Evolutionary conservation across 2,797 vertebrate genomes (phyloP).

Genomic region (Epinephelus awoara): DNA sequence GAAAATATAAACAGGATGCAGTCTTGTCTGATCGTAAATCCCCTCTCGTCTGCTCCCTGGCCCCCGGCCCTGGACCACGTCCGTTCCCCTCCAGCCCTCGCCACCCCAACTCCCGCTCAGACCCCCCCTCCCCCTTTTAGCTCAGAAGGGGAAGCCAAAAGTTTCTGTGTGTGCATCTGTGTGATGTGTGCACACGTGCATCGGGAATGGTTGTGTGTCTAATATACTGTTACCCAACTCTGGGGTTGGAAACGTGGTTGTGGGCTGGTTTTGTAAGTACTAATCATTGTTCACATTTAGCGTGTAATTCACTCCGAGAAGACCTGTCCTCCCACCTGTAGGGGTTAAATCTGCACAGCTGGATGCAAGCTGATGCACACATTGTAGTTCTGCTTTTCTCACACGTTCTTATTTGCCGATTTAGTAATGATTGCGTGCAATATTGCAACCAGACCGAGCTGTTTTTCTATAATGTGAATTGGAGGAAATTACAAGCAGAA

Average conservation of each 20-base stretch:
- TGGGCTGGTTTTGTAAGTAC: conserved; percentile 59
- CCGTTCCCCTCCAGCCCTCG: conserved; percentile 64
- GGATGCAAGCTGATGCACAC: conserved; percentile 42
- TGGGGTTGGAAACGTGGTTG: conserved; percentile 55
- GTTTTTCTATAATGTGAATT: conserved; percentile 3
- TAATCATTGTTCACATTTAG: conserved; percentile 65
- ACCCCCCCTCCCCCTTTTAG: conserved; percentile 10
- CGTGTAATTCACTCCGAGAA: conserved; percentile 48
- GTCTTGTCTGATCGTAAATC: conserved; percentile 86
- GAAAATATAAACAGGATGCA: conserved; percentile 88
- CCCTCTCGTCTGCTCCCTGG: conserved; percentile 74
- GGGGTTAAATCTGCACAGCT: conserved; percentile 60
- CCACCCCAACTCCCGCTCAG: conserved; percentile 47
- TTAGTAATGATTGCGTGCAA: conserved; percentile 24
- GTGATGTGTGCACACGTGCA: conserved; percentile 54
- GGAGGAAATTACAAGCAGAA: conserved; percentile 29
- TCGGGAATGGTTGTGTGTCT: conserved; percentile 35
- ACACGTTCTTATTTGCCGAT: conserved; percentile 16
- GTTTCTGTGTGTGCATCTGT: conserved; percentile 36
- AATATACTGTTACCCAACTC: conserved; percentile 45
- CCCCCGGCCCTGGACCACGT: conserved; percentile 69
- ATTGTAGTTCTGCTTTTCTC: conserved; percentile 1
- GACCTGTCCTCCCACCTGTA: conserved; percentile 62
- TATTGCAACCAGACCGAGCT: conserved; percentile 24
- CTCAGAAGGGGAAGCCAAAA: conserved; percentile 60